Conservation (phyloP, 2,797 vertebrate species). For the Rhinichthys osculus region DNA sequence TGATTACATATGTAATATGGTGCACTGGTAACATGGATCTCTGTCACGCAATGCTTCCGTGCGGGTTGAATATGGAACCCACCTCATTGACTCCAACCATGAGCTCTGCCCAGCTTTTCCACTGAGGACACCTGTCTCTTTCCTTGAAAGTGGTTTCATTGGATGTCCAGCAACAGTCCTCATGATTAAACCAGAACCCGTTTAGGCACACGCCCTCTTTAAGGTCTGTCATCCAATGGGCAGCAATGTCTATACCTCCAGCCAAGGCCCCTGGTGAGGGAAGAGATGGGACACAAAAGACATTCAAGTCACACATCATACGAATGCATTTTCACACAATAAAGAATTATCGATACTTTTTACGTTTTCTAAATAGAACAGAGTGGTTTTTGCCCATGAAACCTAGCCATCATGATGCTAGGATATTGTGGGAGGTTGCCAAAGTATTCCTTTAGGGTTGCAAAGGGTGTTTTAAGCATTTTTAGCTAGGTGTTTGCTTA, state of each 20-base stretch:
- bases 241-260: slow-evolving; percentile 93
- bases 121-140: slow-evolving; percentile 89
- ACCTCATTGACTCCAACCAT: slow-evolving; percentile 84
- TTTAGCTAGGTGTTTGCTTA: not conserved
- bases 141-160: slow-evolving; percentile 87
- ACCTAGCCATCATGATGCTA: not conserved
- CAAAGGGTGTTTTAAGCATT: not conserved
- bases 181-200: slow-evolving; percentile 96
- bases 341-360: not conserved
- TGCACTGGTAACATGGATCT: not conserved
- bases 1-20: not conserved
- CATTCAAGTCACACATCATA: not conserved
- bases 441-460: not conserved
- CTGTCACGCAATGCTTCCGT: not conserved
- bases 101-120: slow-evolving; percentile 94
- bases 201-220: slow-evolving; percentile 91
- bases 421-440: not conserved
- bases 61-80: slow-evolving; percentile 7
- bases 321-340: not conserved
- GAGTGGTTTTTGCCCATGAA: not conserved
- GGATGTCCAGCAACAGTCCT: slow-evolving; percentile 97
- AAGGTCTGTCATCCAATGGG: slow-evolving; percentile 96
- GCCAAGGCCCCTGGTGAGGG: slow-evolving; percentile 86
- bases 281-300: not conserved
- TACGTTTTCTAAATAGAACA: not conserved